A percentile compares a stretch with the other conserved stretches of the same genome.
Evolutionary conservation across 2,797 vertebrate genomes (phyloP).

Genomic region (Amphiprion clarkii): DNA sequence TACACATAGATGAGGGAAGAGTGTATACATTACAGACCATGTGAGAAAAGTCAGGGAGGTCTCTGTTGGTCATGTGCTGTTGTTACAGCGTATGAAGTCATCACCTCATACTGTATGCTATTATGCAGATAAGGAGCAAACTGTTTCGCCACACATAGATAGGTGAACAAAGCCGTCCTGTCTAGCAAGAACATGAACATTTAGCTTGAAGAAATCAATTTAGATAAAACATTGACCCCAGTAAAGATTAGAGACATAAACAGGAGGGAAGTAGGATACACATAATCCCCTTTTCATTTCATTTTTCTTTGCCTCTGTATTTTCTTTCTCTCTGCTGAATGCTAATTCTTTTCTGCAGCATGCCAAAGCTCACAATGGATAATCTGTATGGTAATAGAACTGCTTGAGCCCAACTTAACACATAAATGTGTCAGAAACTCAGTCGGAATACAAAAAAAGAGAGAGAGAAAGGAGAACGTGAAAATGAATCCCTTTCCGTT

Average conservation of each 20-base stretch:
- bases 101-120: conserved; percentile 43
- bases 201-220: conserved; percentile 80
- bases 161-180: conserved; percentile 40
- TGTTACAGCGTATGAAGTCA: conserved; percentile 56
- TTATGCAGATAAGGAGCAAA: conserved; percentile 63
- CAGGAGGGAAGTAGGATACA: conserved; percentile 74
- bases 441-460: conserved; percentile 77
- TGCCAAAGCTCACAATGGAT: conserved; percentile 77
- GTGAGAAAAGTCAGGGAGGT: conserved; percentile 20
- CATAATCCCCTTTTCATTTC: conserved; percentile 80
- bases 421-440: conserved; percentile 90
- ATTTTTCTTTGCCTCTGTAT: conserved; percentile 70
- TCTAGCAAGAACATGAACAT: conserved; percentile 52
- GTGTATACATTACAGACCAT: not conserved
- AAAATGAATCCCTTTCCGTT: conserved; percentile 84
- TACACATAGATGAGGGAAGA: not conserved
- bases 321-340: conserved; percentile 70
- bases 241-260: conserved; percentile 81
- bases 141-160: conserved; percentile 54
- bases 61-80: conserved; percentile 18
- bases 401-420: conserved; percentile 87
- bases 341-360: conserved; percentile 78
- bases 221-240: conserved; percentile 84
- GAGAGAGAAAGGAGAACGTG: conserved; percentile 72
- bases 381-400: conserved; percentile 87